A percentile compares a stretch with the other conserved stretches of the same genome.
These are phyloP conservation scores for Laticauda colubrina DNA, from an alignment of 2,113 vertebrate species.

Conservation along the genomic window DNA sequence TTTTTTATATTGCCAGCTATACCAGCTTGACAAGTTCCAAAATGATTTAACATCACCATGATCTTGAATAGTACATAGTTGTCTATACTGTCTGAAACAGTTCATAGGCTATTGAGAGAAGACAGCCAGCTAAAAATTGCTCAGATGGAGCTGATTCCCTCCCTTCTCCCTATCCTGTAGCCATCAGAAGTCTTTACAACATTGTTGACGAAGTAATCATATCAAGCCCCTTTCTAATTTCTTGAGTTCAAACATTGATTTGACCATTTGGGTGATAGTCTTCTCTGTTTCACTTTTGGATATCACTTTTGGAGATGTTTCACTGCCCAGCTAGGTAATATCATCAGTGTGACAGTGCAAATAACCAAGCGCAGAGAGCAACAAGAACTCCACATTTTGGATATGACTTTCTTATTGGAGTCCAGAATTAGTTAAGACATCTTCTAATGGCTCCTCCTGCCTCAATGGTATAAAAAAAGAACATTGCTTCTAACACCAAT, in stretches of 20 bases:
- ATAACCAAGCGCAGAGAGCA: no score
- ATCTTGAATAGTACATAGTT: background rate
- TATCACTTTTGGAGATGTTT: no score
- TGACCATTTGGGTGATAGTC: background rate
- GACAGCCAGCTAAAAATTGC: background rate
- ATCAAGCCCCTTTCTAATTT: background rate
- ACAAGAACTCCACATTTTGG: background rate
- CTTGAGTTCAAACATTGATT: background rate
- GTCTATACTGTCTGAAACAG: background rate
- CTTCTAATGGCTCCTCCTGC: background rate
- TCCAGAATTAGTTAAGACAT: background rate
- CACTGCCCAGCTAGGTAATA: no score
- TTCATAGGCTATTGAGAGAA: background rate
- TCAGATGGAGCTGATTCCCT: background rate
- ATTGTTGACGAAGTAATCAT: background rate
- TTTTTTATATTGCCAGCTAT: background rate
- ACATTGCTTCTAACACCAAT: background rate
- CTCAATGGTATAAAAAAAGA: background rate
- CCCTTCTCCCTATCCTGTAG: background rate
- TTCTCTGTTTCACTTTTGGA: background rate
- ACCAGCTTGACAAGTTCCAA: background rate
- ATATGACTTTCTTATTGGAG: background rate
- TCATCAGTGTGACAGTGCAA: no score
- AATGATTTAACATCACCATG: background rate
- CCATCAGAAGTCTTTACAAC: background rate